Evolutionary conservation across 1,140 invertebrate species (phyloP), one percentile per base, ranked within the genome.

Genomic region (Choristoneura fumiferana): DNA sequence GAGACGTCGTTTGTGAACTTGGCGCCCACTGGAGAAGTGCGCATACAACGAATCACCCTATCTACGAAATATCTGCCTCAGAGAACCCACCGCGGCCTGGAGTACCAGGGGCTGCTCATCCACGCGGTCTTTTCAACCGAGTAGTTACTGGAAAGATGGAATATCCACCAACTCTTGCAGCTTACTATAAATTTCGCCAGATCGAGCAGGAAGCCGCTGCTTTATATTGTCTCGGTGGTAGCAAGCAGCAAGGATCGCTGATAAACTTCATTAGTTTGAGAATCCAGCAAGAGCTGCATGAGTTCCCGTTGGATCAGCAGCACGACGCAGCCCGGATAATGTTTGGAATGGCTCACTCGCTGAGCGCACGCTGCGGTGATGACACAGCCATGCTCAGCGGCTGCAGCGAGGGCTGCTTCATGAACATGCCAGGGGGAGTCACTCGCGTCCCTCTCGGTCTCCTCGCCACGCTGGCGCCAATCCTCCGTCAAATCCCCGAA

Each of bases 1-100:
- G 93, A 8, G 93, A 94, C 39, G 90, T 92, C 8, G 91, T 94
- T 3, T 91, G 93, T 1, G 93, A 94, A 81, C 87, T 94, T 71
- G 93, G 93, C 1, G 91, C 92, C 0, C 88, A 91, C 34, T 92
- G 89, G 87, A 92, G 93, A 63, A 87, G 65, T 36, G 73, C 92
- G 37, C 91, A 91, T 10, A 88, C 88, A 57, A 71, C 89, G 13
- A 90, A 90, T 12, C 93, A 94, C 78, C 91, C 93, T 0, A 79
- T 93, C 3, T 93, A 91, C 65, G 91, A 90, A 1, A 67, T 94
- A 29, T 92, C 92, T 0, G 90, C 92, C 1, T 89, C 90, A 57
- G 93, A 94, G 63, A 88, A 91, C 12, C 81, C 93, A 1, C 68
- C 93, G 1, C 91, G 92, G 43, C 79, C 89, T 69, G 92, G 63